Evolutionary conservation across 1,140 invertebrate genomes (phyloP).

Genomic region (Andrena cerasifolii): DNA sequence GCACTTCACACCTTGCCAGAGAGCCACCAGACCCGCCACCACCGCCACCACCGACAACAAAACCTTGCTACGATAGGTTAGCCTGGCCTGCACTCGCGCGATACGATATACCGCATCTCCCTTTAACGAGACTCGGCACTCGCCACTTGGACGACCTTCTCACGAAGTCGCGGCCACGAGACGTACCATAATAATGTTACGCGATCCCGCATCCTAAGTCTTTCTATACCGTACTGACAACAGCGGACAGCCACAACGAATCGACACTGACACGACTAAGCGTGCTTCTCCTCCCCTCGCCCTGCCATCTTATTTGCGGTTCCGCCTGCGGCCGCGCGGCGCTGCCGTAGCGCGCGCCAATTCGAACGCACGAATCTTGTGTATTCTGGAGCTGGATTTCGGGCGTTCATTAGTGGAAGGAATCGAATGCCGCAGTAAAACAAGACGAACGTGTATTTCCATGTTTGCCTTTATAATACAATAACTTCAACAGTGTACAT

Average conservation of each 20-base stretch:
- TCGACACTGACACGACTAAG: conserved; percentile 59
- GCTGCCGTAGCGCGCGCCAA: conserved; percentile 5
- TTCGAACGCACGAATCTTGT: too few species aligned
- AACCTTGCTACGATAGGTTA: conserved; percentile 48
- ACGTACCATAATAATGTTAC: conserved; percentile 62
- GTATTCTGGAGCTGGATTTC: not conserved
- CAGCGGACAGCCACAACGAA: conserved; percentile 44
- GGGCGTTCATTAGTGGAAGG: not conserved
- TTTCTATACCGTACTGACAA: conserved; percentile 31
- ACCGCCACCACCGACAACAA: conserved; percentile 20
- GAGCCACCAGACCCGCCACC: too few species aligned
- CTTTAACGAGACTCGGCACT: conserved; percentile 44
- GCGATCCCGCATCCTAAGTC: conserved; percentile 72
- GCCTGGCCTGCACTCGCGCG: conserved; percentile 50
- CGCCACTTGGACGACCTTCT: conserved; percentile 47
- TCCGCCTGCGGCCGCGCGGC: conserved; percentile 27
- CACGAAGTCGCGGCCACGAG: conserved; percentile 66
- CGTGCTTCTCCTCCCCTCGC: conserved; percentile 14
- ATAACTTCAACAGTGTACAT: conserved; percentile 18
- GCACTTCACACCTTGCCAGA: conserved; percentile 47
- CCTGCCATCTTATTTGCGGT: conserved; percentile 21
- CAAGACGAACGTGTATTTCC: conserved; percentile 44
- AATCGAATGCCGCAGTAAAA: conserved; percentile 1
- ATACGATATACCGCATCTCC: conserved; percentile 49
- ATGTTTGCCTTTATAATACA: conserved; percentile 34